phyloP scores from a whole-genome alignment of 2,113 vertebrate species.

The Apistogramma diplotaenia region DNA sequence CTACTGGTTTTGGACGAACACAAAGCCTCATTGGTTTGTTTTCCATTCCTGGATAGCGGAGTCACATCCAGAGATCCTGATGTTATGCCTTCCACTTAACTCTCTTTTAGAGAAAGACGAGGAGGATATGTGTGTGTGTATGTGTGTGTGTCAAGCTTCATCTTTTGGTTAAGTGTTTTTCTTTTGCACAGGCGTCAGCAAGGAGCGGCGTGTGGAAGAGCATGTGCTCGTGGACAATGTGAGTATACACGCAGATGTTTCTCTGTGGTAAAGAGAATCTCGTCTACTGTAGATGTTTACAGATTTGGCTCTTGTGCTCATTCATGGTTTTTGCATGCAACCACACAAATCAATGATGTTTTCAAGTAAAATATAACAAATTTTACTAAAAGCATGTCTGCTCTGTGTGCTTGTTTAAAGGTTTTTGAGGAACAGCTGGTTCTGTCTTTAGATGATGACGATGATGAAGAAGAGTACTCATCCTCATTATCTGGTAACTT shows the following conservation, averaged over 20 bases:
- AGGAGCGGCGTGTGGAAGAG: conserved; percentile 28
- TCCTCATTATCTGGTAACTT: conserved; percentile 48
- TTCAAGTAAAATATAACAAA: not conserved
- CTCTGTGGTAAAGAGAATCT: not conserved
- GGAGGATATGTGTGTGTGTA: not conserved
- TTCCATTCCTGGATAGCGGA: conserved; percentile 19
- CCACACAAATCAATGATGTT: not conserved
- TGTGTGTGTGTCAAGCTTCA: conserved; percentile 3
- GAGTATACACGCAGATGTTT: conserved; percentile 36
- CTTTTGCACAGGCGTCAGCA: conserved; percentile 50
- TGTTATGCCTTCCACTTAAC: not conserved
- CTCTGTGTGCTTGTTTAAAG: conserved; percentile 34
- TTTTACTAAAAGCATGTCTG: not conserved
- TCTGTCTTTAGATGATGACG: conserved; percentile 59
- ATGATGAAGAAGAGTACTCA: conserved; percentile 28
- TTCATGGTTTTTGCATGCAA: not conserved
- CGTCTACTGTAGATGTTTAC: not conserved
- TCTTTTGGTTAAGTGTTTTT: conserved; percentile 24
- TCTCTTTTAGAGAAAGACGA: not conserved
- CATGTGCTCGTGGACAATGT: conserved; percentile 62
- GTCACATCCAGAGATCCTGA: conserved; percentile 21
- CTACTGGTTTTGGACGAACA: conserved; percentile 25
- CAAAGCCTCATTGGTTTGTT: conserved; percentile 29
- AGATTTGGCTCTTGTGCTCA: not conserved
- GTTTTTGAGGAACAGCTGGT: conserved; percentile 63